phyloP scores from a whole-genome alignment of 1,140 invertebrate genomes.

The Fopius arisanus region DNA sequence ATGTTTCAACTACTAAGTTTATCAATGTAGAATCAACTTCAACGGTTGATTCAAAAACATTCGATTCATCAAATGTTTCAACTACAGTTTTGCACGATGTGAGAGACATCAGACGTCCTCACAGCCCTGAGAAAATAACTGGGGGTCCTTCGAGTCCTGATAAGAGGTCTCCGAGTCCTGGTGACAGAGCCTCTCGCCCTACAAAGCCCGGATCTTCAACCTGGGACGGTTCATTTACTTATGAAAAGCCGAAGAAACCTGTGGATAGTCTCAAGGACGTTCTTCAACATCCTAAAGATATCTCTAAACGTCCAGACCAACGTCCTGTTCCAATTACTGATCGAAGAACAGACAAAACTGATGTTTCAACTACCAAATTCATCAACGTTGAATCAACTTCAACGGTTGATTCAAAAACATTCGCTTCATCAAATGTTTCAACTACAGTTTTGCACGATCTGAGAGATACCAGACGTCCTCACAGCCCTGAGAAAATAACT shows the following conservation, averaged over 20 bases:
- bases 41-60: neutral
- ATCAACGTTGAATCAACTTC: constrained; percentile 21
- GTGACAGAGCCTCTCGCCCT: constrained; percentile 19
- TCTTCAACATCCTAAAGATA: constrained; percentile 9
- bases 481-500: constrained; percentile 13
- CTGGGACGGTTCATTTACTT: constrained; percentile 33
- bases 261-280: neutral
- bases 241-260: constrained; percentile 18
- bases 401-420: constrained; percentile 12
- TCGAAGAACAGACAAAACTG: neutral
- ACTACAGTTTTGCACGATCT: constrained; percentile 24
- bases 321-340: too few species aligned
- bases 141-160: neutral
- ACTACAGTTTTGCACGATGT: constrained; percentile 26
- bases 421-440: constrained; percentile 12
- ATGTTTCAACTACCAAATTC: constrained; percentile 14
- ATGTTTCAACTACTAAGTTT: constrained; percentile 17
- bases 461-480: constrained; percentile 10
- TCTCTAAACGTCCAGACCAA: neutral
- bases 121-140: neutral
- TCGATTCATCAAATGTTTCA: constrained; percentile 13
- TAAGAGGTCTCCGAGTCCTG: constrained; percentile 21
- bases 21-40: constrained; percentile 21
- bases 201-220: constrained; percentile 27
- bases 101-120: constrained; percentile 16